Conservation (phyloP, 1,140 invertebrate species). For the Diorhabda carinulata region DNA sequence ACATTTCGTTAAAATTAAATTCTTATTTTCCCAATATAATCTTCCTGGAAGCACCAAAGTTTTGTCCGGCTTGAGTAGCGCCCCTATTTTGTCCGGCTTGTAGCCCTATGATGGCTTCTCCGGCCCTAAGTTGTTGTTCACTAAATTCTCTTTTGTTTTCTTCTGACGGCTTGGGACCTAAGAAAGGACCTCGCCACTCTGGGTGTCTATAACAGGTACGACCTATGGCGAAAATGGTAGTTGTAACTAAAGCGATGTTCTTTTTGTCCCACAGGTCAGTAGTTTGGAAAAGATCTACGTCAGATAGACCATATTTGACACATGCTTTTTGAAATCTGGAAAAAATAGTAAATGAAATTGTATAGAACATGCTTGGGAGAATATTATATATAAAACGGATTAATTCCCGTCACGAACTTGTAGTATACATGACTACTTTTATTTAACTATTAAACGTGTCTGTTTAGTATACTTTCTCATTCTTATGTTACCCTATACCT, state of each 20-base stretch:
- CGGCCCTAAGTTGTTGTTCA: slow-evolving; percentile 80
- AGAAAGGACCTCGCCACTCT: slow-evolving; percentile 78
- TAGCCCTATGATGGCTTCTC: slow-evolving; percentile 81
- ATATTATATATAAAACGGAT: too few species aligned
- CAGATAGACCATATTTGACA: slow-evolving; percentile 80
- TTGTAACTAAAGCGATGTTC: slow-evolving; percentile 85
- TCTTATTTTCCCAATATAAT: slow-evolving; percentile 75
- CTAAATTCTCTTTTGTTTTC: slow-evolving; percentile 86
- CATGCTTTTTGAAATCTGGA: slow-evolving; percentile 84
- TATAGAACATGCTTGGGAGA: too few species aligned
- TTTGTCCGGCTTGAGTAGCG: slow-evolving; percentile 83
- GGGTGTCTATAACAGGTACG: slow-evolving; percentile 81
- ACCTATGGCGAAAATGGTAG: slow-evolving; percentile 83
- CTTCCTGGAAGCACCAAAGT: slow-evolving; percentile 82
- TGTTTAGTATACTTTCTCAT: slow-evolving; percentile 4
- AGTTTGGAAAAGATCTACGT: slow-evolving; percentile 90
- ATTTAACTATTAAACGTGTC: too few species aligned
- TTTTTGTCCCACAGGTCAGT: slow-evolving; percentile 91
- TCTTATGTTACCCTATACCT: slow-evolving; percentile 27
- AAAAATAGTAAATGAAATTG: too few species aligned
- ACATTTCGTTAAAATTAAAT: not conserved
- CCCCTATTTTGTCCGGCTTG: slow-evolving; percentile 91
- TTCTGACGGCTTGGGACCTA: slow-evolving; percentile 77
- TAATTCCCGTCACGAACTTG: too few species aligned
- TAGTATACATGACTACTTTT: too few species aligned